These are phyloP conservation scores for Dolichomitus sp. DNA, from an alignment of 2,888 invertebrate species.

Conservation along the genomic window DNA sequence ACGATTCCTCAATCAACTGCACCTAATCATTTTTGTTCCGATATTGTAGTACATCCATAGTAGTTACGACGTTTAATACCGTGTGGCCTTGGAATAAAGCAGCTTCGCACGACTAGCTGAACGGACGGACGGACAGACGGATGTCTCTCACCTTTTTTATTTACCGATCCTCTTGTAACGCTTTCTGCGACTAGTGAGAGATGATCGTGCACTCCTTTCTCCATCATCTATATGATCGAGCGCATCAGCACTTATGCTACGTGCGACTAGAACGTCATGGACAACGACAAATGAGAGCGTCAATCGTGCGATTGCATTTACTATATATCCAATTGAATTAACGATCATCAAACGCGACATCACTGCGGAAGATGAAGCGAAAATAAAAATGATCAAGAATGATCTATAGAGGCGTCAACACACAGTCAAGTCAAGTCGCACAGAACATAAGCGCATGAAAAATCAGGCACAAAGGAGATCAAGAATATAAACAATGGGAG, in stretches of 20 bases:
- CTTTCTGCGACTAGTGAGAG: conserved; percentile 33
- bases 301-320: conserved; percentile 39
- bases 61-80: background rate
- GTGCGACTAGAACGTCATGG: background rate
- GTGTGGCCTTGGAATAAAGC: conserved; percentile 30
- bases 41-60: background rate
- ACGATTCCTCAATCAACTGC: background rate
- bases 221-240: conserved; percentile 6
- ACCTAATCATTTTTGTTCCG: conserved; percentile 5
- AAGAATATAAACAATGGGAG: conserved; percentile 37
- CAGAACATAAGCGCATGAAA: background rate
- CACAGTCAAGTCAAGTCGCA: conserved; percentile 15
- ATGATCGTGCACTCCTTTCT: conserved; percentile 36
- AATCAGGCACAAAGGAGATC: conserved; percentile 24
- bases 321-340: conserved; percentile 36
- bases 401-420: conserved; percentile 29
- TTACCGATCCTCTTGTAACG: conserved; percentile 28
- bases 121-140: conserved; percentile 18
- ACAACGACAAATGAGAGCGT: conserved; percentile 50
- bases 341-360: conserved; percentile 26
- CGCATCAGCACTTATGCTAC: background rate
- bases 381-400: conserved; percentile 19
- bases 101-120: conserved; percentile 9
- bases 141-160: conserved; percentile 19
- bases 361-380: conserved; percentile 11